These are phyloP conservation scores for Pampusana beccarii DNA, from an alignment of 2,113 vertebrate genomes.

Conservation along the genomic window DNA sequence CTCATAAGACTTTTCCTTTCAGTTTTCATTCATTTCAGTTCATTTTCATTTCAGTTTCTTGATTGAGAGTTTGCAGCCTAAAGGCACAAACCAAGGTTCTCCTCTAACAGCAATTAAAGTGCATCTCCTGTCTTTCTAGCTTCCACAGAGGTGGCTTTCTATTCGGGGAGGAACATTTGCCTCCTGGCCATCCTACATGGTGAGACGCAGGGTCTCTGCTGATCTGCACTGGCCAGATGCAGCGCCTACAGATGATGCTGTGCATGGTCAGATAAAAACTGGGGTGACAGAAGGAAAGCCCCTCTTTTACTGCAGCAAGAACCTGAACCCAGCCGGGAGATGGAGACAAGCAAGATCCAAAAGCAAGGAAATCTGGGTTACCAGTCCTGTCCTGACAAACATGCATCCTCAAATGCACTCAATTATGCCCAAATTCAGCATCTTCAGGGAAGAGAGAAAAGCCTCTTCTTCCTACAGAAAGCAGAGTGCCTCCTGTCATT, in stretches of 20 bases:
- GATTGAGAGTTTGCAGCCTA: conserved; percentile 12
- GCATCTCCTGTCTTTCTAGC: not conserved
- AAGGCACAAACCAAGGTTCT: conserved; percentile 7
- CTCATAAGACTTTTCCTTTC: too few relatives aligned
- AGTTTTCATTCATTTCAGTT: too few relatives aligned
- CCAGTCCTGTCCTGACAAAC: not conserved
- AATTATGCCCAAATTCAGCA: not conserved
- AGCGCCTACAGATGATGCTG: not conserved
- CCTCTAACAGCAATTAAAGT: conserved; percentile 16
- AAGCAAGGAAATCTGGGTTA: conserved; percentile 21
- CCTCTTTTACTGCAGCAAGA: not conserved
- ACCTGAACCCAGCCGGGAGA: not conserved
- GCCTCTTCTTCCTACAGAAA: not conserved
- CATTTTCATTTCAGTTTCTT: not conserved
- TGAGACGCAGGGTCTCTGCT: not conserved
- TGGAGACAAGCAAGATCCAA: not conserved
- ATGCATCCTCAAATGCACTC: not conserved
- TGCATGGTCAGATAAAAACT: not conserved
- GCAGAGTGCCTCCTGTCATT: not conserved
- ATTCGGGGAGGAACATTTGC: not conserved
- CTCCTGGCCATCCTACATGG: not conserved
- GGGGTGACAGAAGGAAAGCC: not conserved
- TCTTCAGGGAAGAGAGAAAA: not conserved
- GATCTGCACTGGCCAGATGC: not conserved
- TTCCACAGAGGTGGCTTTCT: conserved; percentile 3